Percentiles rank a stretch among this genome's conserved stretches.
Conservation (phyloP, 2,888 invertebrate species). For the Callinectes sapidus region DNA sequence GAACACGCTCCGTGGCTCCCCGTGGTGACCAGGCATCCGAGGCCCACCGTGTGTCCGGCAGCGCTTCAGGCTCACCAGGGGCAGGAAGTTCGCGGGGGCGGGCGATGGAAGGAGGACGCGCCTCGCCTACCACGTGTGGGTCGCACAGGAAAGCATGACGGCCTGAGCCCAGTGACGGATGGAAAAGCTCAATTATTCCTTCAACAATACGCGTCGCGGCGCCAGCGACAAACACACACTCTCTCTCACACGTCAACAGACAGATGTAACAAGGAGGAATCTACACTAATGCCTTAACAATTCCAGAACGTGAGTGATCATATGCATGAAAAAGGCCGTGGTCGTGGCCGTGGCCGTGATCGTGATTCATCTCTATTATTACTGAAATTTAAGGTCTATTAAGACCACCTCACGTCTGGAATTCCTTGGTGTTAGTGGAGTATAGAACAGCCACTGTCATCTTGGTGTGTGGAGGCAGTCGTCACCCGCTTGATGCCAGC, state of each 20-base stretch:
- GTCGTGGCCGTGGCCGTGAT: not conserved
- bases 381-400: not conserved
- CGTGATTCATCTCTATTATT: not conserved
- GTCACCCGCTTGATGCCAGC: not conserved
- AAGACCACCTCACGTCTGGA: not conserved
- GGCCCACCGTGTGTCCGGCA: not conserved
- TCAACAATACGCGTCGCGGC: not conserved
- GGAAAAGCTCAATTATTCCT: not conserved
- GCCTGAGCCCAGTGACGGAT: not conserved
- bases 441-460: conserved; percentile 9
- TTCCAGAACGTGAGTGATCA: not conserved
- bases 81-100: not conserved
- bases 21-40: not conserved
- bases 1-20: not conserved
- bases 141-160: conserved; percentile 13
- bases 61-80: not conserved
- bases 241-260: not conserved
- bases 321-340: not conserved
- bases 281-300: not conserved
- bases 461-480: not conserved
- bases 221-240: not conserved
- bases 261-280: not conserved
- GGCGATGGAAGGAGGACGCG: not conserved
- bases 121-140: not conserved
- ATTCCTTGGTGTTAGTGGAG: not conserved